phyloP scores from a whole-genome alignment of 2,113 vertebrate species.

The Puntigrus tetrazona region DNA sequence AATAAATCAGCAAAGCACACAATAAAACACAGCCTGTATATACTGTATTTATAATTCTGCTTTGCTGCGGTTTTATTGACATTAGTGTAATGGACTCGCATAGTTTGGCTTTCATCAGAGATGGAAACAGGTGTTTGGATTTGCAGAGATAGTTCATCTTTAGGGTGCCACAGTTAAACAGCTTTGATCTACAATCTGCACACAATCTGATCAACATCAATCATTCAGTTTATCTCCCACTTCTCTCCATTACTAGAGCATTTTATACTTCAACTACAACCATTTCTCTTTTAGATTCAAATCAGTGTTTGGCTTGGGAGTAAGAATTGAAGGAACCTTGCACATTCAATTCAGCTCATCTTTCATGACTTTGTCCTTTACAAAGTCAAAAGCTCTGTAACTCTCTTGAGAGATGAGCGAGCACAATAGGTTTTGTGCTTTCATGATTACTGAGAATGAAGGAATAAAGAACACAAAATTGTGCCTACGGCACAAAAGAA shows the following conservation, averaged over 20 bases:
- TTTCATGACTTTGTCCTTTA: slow-evolving; percentile 18
- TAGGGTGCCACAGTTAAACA: background rate
- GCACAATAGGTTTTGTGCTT: slow-evolving; percentile 21
- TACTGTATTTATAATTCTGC: slow-evolving; percentile 16
- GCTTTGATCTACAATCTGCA: slow-evolving; percentile 2
- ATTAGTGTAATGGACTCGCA: slow-evolving; percentile 8
- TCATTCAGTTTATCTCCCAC: background rate
- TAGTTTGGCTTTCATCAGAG: background rate
- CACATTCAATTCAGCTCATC: slow-evolving; percentile 5
- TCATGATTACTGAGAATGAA: slow-evolving; percentile 16
- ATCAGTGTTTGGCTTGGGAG: background rate
- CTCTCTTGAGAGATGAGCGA: background rate
- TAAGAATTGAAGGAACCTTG: slow-evolving; percentile 9
- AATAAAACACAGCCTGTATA: slow-evolving; percentile 20
- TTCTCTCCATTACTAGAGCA: background rate
- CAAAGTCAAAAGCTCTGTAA: slow-evolving; percentile 14
- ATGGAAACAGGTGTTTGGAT: slow-evolving; percentile 9
- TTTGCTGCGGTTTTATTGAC: background rate
- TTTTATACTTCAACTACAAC: slow-evolving; percentile 1
- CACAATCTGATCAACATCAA: slow-evolving; percentile 17
- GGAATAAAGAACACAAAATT: slow-evolving; percentile 12
- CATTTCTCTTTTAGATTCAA: slow-evolving; percentile 5
- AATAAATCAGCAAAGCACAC: slow-evolving; percentile 24
- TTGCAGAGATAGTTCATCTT: background rate
- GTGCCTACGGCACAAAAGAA: background rate